phyloP scores from a whole-genome alignment of 1,140 invertebrate genomes.

The Aphelinus certus region DNA sequence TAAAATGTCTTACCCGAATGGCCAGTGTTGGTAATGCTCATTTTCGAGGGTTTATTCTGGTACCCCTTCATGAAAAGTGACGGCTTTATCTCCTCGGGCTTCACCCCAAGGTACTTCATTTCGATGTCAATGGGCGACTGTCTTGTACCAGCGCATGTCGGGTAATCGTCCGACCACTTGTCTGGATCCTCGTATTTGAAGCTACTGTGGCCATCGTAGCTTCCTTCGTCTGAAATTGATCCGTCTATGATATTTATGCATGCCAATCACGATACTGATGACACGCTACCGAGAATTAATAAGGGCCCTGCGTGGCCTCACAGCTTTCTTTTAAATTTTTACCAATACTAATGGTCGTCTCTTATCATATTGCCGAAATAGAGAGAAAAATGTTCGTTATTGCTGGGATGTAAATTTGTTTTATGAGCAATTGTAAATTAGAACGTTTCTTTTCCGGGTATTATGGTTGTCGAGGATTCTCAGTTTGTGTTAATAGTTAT shows the following conservation, averaged over 20 bases:
- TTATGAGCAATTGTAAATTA: too few species aligned
- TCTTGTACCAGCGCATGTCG: slow-evolving; percentile 42
- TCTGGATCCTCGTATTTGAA: slow-evolving; percentile 38
- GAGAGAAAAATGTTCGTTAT: too few species aligned
- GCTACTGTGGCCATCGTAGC: background rate
- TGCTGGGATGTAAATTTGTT: too few species aligned
- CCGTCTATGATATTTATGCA: background rate
- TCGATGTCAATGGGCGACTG: slow-evolving; percentile 60
- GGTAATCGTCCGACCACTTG: slow-evolving; percentile 40
- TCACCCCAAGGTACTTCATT: slow-evolving; percentile 21
- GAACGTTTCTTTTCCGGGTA: too few species aligned
- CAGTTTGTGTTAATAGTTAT: too few species aligned
- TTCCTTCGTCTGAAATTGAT: slow-evolving; percentile 27
- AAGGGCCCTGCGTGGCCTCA: too few species aligned
- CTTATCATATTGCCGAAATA: too few species aligned
- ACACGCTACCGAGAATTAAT: too few species aligned
- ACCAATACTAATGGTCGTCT: too few species aligned
- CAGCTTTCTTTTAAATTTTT: background rate
- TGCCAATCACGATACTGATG: background rate
- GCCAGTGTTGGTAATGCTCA: slow-evolving; percentile 73
- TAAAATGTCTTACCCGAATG: slow-evolving; percentile 67
- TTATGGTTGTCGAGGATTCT: too few species aligned
- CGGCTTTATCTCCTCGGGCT: slow-evolving; percentile 48
- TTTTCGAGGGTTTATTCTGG: slow-evolving; percentile 60
- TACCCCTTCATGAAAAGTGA: slow-evolving; percentile 69